phyloP scores from a whole-genome alignment of 2,113 vertebrate genomes.

The Seriola dumerili region DNA sequence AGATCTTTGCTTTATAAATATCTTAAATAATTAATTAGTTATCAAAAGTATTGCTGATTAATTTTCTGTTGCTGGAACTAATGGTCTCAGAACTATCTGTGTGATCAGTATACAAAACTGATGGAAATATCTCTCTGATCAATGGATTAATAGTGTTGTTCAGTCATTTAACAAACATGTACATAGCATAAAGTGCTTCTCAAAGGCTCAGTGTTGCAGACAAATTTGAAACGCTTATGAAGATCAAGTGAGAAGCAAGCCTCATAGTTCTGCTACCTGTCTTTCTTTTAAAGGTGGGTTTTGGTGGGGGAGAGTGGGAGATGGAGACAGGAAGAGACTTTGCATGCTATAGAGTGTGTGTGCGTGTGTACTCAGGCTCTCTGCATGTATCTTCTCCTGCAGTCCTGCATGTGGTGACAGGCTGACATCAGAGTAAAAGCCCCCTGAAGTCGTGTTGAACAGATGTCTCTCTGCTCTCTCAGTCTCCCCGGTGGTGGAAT shows the following conservation, averaged over 20 bases:
- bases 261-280: neutral
- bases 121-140: neutral
- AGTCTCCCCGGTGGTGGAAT: constrained; percentile 53
- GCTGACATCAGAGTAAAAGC: constrained; percentile 77
- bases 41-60: neutral
- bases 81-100: neutral
- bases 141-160: neutral
- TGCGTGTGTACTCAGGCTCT: constrained; percentile 35
- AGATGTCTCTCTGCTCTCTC: constrained; percentile 71
- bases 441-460: constrained; percentile 75
- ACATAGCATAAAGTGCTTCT: neutral
- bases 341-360: constrained; percentile 24
- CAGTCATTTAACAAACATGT: neutral
- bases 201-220: constrained; percentile 5
- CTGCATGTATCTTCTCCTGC: constrained; percentile 57
- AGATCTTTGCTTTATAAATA: neutral
- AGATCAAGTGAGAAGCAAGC: constrained; percentile 19
- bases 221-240: constrained; percentile 10
- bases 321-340: neutral
- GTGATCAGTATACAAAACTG: neutral
- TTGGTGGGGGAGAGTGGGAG: neutral
- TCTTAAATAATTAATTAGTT: neutral
- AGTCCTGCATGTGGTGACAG: constrained; percentile 74
- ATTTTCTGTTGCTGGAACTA: neutral
- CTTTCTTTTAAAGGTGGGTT: constrained; percentile 16